Evolutionary conservation across 2,888 invertebrate genomes (phyloP).

Genomic region (Apamea sordens): DNA sequence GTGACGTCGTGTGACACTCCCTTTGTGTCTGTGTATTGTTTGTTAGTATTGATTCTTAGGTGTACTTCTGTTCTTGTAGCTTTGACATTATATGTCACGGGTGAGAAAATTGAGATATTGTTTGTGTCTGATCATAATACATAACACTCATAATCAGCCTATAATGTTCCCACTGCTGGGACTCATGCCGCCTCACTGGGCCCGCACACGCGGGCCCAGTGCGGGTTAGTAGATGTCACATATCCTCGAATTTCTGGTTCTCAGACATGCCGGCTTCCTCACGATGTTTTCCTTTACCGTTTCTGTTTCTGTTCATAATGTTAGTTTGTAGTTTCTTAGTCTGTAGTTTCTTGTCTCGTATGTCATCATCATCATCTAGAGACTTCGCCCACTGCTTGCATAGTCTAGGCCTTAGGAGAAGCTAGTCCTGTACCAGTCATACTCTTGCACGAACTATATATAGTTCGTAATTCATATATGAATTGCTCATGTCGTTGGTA

Average conservation of each 20-base stretch:
- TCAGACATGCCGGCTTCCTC: not conserved
- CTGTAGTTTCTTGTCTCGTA: not conserved
- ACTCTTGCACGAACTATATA: not conserved
- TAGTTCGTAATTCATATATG: no score
- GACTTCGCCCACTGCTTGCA: not conserved
- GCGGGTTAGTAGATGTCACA: not conserved
- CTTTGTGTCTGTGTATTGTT: conserved; percentile 47
- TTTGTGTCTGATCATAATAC: not conserved
- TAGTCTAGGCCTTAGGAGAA: not conserved
- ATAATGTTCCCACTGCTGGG: not conserved
- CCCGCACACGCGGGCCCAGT: not conserved
- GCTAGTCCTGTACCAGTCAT: not conserved
- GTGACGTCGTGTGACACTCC: conserved; percentile 48
- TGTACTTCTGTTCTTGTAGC: not conserved
- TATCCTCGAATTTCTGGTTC: not conserved
- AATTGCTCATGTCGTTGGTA: not conserved
- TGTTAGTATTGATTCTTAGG: conserved; percentile 16
- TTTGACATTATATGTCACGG: not conserved
- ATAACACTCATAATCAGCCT: not conserved
- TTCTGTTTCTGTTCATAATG: not conserved
- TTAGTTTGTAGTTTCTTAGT: not conserved
- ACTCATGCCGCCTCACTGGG: not conserved
- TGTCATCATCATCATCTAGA: not conserved
- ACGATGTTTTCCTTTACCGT: not conserved
- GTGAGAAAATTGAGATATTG: not conserved